phyloP scores from a whole-genome alignment of 2,113 vertebrate species.

The Triplophysa siluroides region DNA sequence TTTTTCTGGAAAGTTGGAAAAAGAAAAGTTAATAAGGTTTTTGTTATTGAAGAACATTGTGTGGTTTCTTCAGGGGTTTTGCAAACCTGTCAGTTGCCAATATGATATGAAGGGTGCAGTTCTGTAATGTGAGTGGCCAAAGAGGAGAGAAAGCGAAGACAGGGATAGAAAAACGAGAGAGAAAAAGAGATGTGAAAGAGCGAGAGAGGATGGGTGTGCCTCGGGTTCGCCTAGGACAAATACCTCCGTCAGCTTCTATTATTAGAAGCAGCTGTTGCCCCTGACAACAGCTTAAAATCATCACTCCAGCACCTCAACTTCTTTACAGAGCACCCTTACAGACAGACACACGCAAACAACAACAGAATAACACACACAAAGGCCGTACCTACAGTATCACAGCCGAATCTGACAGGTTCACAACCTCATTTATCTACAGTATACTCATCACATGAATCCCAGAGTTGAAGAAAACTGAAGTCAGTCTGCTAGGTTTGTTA shows the following conservation, averaged over 20 bases:
- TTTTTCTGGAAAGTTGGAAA: too few species aligned
- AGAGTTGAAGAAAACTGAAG: neutral
- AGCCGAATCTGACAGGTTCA: slow-evolving; percentile 10
- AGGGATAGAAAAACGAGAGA: slow-evolving; percentile 17
- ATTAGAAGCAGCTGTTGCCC: slow-evolving; percentile 51
- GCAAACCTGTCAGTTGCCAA: neutral
- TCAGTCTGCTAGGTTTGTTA: too few species aligned
- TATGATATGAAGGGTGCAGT: neutral
- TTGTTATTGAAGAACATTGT: neutral
- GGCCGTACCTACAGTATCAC: neutral
- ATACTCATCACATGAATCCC: slow-evolving; percentile 7
- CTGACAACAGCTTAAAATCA: slow-evolving; percentile 49
- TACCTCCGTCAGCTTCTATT: slow-evolving; percentile 43
- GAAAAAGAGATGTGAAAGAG: slow-evolving; percentile 2
- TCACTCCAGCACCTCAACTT: slow-evolving; percentile 43
- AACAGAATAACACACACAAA: neutral
- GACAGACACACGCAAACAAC: slow-evolving; percentile 9
- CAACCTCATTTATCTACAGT: slow-evolving; percentile 18
- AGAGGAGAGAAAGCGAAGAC: neutral
- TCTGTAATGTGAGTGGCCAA: neutral
- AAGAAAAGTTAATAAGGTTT: too few species aligned
- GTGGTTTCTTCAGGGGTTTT: neutral
- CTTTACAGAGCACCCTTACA: slow-evolving; percentile 37
- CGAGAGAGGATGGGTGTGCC: slow-evolving; percentile 30
- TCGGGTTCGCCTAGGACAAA: slow-evolving; percentile 44